Conservation (phyloP, 2,797 vertebrate genomes). For the Neosilurus hyrtlii region DNA sequence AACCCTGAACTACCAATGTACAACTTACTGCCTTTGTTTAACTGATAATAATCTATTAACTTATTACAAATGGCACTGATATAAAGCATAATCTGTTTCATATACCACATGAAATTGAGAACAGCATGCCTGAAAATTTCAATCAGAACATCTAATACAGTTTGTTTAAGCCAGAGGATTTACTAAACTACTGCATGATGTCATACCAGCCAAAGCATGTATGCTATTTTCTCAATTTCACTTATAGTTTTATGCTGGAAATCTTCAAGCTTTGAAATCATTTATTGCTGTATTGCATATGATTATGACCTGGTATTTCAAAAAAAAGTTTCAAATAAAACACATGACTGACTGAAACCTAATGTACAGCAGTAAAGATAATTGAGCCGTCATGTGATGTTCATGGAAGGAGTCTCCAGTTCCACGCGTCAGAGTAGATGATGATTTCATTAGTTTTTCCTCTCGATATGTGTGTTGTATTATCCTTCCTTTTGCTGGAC, state of each 20-base stretch:
- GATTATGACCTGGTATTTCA: slow-evolving; percentile 14
- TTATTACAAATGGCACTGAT: background rate
- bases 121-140: background rate
- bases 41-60: background rate
- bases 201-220: background rate
- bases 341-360: background rate
- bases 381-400: too few species aligned
- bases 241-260: background rate
- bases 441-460: too few species aligned
- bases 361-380: background rate
- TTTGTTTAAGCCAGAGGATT: background rate
- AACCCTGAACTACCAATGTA: background rate
- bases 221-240: background rate
- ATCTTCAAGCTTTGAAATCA: background rate
- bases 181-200: slow-evolving; percentile 8
- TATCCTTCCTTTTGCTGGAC: too few species aligned
- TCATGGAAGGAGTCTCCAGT: background rate
- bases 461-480: too few species aligned
- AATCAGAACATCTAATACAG: too few species aligned
- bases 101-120: too few species aligned
- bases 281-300: slow-evolving; percentile 6
- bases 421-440: background rate
- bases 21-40: slow-evolving; percentile 5
- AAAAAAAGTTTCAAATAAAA: slow-evolving; percentile 45
- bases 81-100: background rate